Percentiles rank a stretch among this genome's conserved stretches.
Conservation (phyloP, 2,113 vertebrate genomes). For the Chitala chitala region DNA sequence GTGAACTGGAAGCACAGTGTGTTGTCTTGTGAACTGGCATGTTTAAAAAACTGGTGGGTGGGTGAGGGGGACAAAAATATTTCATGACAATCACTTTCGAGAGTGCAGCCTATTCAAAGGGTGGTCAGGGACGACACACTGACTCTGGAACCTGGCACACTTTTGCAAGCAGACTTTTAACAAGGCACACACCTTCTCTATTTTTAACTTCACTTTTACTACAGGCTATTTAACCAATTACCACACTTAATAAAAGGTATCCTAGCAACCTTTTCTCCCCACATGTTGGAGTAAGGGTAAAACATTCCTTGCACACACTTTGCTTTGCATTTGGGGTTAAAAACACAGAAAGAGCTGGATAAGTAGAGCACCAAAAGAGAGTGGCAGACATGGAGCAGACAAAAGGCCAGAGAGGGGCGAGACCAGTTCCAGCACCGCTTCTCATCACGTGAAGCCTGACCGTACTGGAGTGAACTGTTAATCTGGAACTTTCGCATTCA, state of each 20-base stretch:
- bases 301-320: slow-evolving; percentile 8
- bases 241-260: slow-evolving; percentile 29
- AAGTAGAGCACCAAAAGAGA: background rate
- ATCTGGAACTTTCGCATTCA: background rate
- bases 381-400: background rate
- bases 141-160: background rate
- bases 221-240: slow-evolving; percentile 27
- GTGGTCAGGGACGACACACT: background rate
- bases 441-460: background rate
- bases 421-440: background rate
- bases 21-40: background rate
- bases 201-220: slow-evolving; percentile 27
- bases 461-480: background rate
- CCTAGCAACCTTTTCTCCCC: slow-evolving; percentile 26
- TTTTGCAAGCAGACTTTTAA: slow-evolving; percentile 16
- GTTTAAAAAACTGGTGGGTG: background rate
- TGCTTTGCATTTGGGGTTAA: background rate
- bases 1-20: background rate
- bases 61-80: no score
- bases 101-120: no score
- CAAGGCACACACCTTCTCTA: slow-evolving; percentile 25
- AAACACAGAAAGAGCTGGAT: background rate
- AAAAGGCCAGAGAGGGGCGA: background rate
- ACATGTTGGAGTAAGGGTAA: slow-evolving; percentile 2
- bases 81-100: no score